phyloP scores from a whole-genome alignment of 1,140 invertebrate species.

The Galleria mellonella region DNA sequence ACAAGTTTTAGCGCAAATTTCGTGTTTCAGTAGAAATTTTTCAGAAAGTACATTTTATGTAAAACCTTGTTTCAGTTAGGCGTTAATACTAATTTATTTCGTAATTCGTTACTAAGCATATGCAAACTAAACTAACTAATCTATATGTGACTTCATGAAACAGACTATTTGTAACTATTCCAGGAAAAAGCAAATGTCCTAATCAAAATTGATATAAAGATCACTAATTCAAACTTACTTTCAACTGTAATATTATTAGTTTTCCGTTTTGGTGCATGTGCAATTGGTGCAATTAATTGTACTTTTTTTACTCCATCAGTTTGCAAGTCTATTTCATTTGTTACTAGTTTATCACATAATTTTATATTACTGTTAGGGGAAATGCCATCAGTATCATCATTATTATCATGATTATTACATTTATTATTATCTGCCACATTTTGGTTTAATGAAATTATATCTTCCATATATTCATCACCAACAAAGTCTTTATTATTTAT shows the following conservation, averaged over 20 bases:
- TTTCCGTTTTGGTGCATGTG: conserved; percentile 21
- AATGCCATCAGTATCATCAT: conserved; percentile 17
- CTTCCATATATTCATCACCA: conserved; percentile 11
- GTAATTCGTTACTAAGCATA: no score
- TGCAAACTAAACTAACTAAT: no score
- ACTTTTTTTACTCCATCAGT: conserved; percentile 22
- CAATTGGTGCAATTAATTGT: conserved; percentile 39
- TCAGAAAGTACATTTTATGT: no score
- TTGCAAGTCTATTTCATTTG: conserved; percentile 8
- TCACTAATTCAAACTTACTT: conserved; percentile 28
- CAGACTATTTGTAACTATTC: no score
- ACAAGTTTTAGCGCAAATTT: no score
- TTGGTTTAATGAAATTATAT: conserved; percentile 8
- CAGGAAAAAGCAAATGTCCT: no score
- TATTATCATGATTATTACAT: neutral
- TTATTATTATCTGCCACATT: neutral
- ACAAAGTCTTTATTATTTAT: conserved; percentile 2
- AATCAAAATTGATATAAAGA: neutral
- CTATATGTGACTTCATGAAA: no score
- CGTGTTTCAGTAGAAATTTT: no score
- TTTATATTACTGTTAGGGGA: no score
- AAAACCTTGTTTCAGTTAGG: no score
- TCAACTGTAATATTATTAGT: conserved; percentile 8
- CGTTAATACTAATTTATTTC: no score
- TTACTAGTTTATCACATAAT: neutral